Percentiles rank a stretch among this genome's conserved stretches.
These are phyloP conservation scores for Hydrotaea diabolus DNA, from an alignment of 2,888 invertebrate genomes.

Conservation along the genomic window DNA sequence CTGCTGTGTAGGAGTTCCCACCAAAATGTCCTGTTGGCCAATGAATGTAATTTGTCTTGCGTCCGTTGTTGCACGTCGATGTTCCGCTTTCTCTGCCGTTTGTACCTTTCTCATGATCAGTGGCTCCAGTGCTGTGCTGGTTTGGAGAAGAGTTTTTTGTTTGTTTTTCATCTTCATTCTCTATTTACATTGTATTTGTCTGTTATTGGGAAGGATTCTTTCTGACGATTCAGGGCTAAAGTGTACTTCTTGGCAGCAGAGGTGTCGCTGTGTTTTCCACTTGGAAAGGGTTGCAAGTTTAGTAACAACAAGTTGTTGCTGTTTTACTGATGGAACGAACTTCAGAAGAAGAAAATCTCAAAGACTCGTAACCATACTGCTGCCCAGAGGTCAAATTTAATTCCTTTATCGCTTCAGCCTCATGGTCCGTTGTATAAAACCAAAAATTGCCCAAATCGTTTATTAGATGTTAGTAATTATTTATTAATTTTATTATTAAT, in stretches of 20 bases:
- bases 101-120: too few species aligned
- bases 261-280: not conserved
- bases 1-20: constrained; percentile 2
- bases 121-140: not conserved
- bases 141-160: constrained; percentile 32
- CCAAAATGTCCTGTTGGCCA: constrained; percentile 13
- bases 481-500: too few species aligned
- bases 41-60: constrained; percentile 46
- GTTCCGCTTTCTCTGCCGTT: not conserved
- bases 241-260: not conserved
- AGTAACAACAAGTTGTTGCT: too few species aligned
- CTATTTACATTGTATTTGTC: constrained; percentile 58
- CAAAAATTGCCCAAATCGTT: too few species aligned
- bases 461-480: too few species aligned
- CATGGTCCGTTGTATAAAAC: too few species aligned
- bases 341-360: too few species aligned
- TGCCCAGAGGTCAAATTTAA: too few species aligned
- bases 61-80: constrained; percentile 20
- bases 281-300: not conserved
- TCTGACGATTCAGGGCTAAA: constrained; percentile 29
- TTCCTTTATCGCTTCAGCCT: too few species aligned
- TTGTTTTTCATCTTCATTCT: constrained; percentile 50
- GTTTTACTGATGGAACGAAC: too few species aligned
- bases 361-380: too few species aligned
- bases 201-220: constrained; percentile 57